These are phyloP conservation scores for Phengaris alcon DNA, from an alignment of 2,888 invertebrate species.

Conservation along the genomic window DNA sequence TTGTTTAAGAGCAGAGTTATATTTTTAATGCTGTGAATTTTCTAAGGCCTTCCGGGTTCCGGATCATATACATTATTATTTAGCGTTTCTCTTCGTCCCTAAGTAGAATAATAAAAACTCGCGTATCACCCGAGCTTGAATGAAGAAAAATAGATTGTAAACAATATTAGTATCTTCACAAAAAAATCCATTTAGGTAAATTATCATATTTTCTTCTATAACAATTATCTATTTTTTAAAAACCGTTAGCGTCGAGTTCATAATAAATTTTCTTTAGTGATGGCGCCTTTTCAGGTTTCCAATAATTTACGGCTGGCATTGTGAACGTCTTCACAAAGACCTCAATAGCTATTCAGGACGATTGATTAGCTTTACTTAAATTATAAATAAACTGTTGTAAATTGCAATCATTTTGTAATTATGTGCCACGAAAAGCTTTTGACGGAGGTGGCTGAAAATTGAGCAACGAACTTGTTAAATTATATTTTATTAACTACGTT, in stretches of 20 bases:
- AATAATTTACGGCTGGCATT: conserved; percentile 23
- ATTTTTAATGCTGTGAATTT: too few relatives aligned
- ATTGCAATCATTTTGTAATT: background rate
- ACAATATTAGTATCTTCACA: background rate
- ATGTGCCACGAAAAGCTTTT: background rate
- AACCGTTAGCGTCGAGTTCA: conserved; percentile 15
- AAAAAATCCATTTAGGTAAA: conserved; percentile 9
- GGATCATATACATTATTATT: too few relatives aligned
- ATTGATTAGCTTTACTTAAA: conserved; percentile 24
- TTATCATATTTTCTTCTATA: background rate
- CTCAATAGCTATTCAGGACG: conserved; percentile 21
- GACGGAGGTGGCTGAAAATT: background rate
- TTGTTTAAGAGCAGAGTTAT: too few relatives aligned
- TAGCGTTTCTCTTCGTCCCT: too few relatives aligned
- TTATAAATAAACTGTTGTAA: conserved; percentile 1
- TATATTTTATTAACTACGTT: too few relatives aligned
- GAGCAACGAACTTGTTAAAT: background rate
- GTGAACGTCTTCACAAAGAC: conserved; percentile 22
- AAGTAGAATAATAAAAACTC: too few relatives aligned
- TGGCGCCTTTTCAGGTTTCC: conserved; percentile 25
- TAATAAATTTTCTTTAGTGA: conserved; percentile 18
- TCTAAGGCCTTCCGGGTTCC: too few relatives aligned
- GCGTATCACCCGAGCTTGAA: background rate
- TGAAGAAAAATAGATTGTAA: background rate
- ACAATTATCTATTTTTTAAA: conserved; percentile 2